These are phyloP conservation scores for Dicentrarchus labrax DNA, from an alignment of 2,113 vertebrate genomes.

Conservation along the genomic window DNA sequence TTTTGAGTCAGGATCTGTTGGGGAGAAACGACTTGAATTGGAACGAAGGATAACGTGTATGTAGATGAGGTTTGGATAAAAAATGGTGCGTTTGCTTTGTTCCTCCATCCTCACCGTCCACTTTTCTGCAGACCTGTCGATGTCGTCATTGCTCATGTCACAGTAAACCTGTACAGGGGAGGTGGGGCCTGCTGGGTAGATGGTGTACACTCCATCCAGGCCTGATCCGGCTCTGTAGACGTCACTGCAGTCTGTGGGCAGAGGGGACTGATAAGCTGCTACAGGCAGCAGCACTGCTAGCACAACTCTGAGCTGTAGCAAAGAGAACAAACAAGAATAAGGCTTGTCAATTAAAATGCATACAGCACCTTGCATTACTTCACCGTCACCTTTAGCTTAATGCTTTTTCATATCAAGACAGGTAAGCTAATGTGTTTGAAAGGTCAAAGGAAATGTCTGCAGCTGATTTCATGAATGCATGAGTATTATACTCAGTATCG, in stretches of 20 bases:
- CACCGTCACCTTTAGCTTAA: not conserved
- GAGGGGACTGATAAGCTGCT: slow-evolving; percentile 13
- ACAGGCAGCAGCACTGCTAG: slow-evolving; percentile 42
- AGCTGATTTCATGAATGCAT: not conserved
- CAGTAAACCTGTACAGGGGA: slow-evolving; percentile 71
- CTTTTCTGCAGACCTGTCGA: slow-evolving; percentile 15
- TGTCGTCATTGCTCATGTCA: slow-evolving; percentile 56
- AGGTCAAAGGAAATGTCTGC: not conserved
- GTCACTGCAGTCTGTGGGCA: slow-evolving; percentile 68
- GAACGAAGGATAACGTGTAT: not conserved
- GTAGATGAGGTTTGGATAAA: not conserved
- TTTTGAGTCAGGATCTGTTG: no score
- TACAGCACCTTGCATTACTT: not conserved
- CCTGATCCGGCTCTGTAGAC: slow-evolving; percentile 56
- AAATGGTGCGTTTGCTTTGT: not conserved
- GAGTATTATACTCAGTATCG: not conserved
- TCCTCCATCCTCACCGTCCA: slow-evolving; percentile 61
- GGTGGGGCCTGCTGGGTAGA: slow-evolving; percentile 63
- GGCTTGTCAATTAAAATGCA: not conserved
- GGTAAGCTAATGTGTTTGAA: not conserved
- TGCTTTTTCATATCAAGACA: not conserved
- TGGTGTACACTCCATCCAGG: slow-evolving; percentile 61
- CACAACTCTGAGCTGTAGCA: slow-evolving; percentile 35
- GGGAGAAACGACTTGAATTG: no score
- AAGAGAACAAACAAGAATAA: slow-evolving; percentile 1